These are phyloP conservation scores for Nycticebus coucang DNA, from an alignment of 2,113 vertebrate genomes.

Conservation along the genomic window DNA sequence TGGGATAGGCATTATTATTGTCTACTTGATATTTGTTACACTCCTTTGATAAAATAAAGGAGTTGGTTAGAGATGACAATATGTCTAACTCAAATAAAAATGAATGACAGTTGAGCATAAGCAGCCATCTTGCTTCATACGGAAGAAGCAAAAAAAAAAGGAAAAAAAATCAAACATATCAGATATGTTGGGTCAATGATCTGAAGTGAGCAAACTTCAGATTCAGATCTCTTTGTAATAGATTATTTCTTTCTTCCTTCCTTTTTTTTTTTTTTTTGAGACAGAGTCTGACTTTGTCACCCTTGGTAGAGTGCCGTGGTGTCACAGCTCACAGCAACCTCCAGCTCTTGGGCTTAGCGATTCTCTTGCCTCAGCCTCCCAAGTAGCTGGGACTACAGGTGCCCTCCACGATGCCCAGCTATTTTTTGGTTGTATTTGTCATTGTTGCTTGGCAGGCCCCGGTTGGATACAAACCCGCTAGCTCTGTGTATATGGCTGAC, in stretches of 20 bases:
- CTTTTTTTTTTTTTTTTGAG: too few relatives aligned
- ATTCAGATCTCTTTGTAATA: neutral
- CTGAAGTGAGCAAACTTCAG: neutral
- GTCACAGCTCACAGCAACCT: too few relatives aligned
- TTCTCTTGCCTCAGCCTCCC: too few relatives aligned
- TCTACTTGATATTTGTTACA: neutral
- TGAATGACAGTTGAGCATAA: neutral
- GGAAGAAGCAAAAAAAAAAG: neutral
- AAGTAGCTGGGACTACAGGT: too few relatives aligned
- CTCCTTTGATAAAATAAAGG: neutral
- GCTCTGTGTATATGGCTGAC: too few relatives aligned
- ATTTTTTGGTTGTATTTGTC: too few relatives aligned
- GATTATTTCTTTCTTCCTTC: neutral
- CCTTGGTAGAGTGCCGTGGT: too few relatives aligned
- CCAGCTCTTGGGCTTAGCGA: too few relatives aligned
- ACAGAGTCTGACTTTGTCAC: too few relatives aligned
- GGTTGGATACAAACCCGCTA: too few relatives aligned
- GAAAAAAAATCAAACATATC: neutral
- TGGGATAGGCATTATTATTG: neutral
- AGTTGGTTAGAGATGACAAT: neutral
- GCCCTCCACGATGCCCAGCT: too few relatives aligned
- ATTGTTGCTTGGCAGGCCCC: too few relatives aligned
- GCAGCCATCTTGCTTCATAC: neutral
- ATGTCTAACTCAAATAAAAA: neutral
- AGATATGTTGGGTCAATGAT: neutral